A percentile compares a stretch with the other conserved stretches of the same genome.
Conservation (phyloP, 2,113 vertebrate species). For the Carettochelys insculpta region DNA sequence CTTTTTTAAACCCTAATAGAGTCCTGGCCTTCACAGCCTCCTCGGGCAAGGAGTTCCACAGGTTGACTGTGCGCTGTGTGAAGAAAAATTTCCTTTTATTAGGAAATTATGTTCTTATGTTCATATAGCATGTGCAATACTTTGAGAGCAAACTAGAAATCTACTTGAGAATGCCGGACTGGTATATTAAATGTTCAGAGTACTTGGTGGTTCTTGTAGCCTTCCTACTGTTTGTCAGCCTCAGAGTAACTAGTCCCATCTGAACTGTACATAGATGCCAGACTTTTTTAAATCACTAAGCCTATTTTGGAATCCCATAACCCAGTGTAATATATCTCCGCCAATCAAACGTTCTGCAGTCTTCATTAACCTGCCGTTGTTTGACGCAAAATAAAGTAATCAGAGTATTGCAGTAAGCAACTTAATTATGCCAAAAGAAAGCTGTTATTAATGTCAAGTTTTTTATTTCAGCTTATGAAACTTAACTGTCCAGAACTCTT, state of each 20-base stretch:
- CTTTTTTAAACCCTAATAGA: too few relatives aligned
- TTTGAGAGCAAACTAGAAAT: background rate
- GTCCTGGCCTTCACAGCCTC: too few relatives aligned
- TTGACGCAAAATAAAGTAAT: background rate
- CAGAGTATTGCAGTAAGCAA: background rate
- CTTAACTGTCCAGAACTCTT: background rate
- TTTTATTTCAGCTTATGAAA: background rate
- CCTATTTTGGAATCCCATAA: background rate
- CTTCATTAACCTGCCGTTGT: too few relatives aligned
- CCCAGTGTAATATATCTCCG: background rate
- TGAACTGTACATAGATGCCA: background rate
- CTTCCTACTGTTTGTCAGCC: background rate
- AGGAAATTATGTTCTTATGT: too few relatives aligned
- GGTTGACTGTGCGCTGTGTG: too few relatives aligned
- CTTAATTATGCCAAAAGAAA: background rate
- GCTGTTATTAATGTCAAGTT: background rate
- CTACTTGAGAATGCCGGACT: background rate
- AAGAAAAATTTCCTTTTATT: too few relatives aligned
- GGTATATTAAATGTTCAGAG: constrained; percentile 1
- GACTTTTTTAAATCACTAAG: background rate
- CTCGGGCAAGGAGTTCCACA: too few relatives aligned
- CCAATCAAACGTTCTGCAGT: too few relatives aligned
- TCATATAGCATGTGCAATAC: background rate
- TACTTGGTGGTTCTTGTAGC: background rate
- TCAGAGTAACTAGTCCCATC: background rate